These are phyloP conservation scores for Ctenopoma kingsleyae DNA, from an alignment of 2,797 vertebrate genomes.

Conservation along the genomic window DNA sequence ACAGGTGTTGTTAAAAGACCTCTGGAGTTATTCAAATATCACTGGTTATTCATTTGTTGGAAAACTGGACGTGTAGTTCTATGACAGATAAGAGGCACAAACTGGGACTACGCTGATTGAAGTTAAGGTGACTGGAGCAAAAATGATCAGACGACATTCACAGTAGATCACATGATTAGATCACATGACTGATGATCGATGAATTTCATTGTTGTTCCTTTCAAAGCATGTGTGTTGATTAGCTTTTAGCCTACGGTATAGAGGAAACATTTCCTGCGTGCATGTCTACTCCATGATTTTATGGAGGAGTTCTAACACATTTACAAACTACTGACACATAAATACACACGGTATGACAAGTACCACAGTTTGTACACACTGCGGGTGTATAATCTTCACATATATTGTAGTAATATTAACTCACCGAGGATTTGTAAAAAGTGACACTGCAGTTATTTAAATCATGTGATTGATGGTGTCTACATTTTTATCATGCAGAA, in stretches of 20 bases:
- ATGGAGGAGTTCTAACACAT: conserved; percentile 74
- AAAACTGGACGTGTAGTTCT: background rate
- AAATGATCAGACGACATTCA: conserved; percentile 51
- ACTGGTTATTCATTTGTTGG: background rate
- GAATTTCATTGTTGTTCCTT: conserved; percentile 43
- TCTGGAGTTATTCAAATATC: background rate
- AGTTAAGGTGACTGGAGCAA: conserved; percentile 16
- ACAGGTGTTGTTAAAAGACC: background rate
- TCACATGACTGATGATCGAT: conserved; percentile 37
- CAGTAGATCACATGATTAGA: conserved; percentile 49
- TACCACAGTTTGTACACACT: conserved; percentile 56
- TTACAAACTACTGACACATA: conserved; percentile 62
- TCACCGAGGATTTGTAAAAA: conserved; percentile 50
- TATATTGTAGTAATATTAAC: conserved; percentile 44
- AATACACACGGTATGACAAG: conserved; percentile 51
- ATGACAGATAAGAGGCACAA: conserved; percentile 3
- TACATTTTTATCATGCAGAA: conserved; percentile 57
- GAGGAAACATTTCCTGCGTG: conserved; percentile 67
- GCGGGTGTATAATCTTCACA: conserved; percentile 47
- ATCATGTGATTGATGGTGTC: conserved; percentile 25
- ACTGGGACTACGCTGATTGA: conserved; percentile 1
- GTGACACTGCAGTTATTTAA: conserved; percentile 56
- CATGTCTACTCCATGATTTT: conserved; percentile 66
- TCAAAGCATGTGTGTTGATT: conserved; percentile 49
- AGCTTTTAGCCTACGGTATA: conserved; percentile 42